Conservation (phyloP, 2,113 vertebrate species). For the Rhinoderma darwinii region DNA sequence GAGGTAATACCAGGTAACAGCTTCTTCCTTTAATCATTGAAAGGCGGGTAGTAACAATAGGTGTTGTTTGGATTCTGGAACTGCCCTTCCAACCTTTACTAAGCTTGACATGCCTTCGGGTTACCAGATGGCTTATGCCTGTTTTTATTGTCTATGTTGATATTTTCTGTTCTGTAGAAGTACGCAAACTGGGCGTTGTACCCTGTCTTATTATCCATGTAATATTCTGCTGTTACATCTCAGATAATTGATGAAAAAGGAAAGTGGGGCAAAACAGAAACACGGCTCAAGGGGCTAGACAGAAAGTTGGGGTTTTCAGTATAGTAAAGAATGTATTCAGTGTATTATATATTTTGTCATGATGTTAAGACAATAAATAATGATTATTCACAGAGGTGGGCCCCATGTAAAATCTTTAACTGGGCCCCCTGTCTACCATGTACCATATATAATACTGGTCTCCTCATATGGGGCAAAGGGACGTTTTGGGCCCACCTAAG, state of each 20-base stretch:
- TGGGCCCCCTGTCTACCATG: too few relatives aligned
- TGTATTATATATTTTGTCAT: background rate
- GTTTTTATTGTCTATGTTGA: slow-evolving; percentile 66
- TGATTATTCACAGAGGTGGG: too few relatives aligned
- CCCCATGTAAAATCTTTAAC: too few relatives aligned
- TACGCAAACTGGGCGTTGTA: background rate
- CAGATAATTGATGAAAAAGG: slow-evolving; percentile 7
- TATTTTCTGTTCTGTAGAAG: slow-evolving; percentile 40
- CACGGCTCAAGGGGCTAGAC: background rate
- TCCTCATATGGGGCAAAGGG: too few relatives aligned
- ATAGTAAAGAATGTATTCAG: background rate
- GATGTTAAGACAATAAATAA: background rate
- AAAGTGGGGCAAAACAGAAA: slow-evolving; percentile 13
- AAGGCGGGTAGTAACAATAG: slow-evolving; percentile 72
- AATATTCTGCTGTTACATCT: background rate
- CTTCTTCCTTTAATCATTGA: slow-evolving; percentile 74
- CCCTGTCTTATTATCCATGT: background rate
- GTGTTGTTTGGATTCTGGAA: slow-evolving; percentile 73
- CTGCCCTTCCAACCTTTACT: slow-evolving; percentile 76
- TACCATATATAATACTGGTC: too few relatives aligned
- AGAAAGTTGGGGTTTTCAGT: background rate
- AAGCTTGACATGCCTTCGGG: slow-evolving; percentile 74
- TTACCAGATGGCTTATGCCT: slow-evolving; percentile 67
- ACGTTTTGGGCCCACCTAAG: too few relatives aligned
- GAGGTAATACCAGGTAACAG: slow-evolving; percentile 74